phyloP scores from a whole-genome alignment of 2,113 vertebrate genomes.

The Numenius arquata region DNA sequence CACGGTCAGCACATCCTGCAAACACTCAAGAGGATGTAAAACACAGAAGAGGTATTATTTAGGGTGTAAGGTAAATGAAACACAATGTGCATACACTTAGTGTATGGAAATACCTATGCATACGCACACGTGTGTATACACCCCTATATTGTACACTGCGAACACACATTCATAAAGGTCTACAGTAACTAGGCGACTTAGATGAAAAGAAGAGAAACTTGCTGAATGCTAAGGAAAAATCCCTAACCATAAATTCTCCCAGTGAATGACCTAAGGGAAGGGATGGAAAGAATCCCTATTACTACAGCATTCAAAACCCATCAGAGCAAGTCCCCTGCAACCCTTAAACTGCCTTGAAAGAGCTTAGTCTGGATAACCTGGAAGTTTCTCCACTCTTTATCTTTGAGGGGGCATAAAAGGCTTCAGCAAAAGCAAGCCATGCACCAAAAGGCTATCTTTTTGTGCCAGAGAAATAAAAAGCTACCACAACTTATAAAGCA shows the following conservation, averaged over 20 bases:
- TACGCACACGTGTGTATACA: background rate
- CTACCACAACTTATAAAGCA: background rate
- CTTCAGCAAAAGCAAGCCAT: background rate
- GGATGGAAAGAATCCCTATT: background rate
- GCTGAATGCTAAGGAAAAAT: background rate
- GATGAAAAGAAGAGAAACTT: background rate
- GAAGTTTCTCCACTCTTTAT: background rate
- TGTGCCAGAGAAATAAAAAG: background rate
- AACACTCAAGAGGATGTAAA: background rate
- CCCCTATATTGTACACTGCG: background rate
- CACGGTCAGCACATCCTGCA: background rate
- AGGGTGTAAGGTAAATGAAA: background rate
- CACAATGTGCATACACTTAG: background rate
- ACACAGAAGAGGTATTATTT: background rate
- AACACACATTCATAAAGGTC: background rate
- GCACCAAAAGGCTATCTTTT: background rate
- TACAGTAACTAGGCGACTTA: background rate
- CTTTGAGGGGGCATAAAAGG: background rate
- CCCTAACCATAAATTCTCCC: background rate
- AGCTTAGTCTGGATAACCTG: background rate
- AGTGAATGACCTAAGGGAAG: background rate
- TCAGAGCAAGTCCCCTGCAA: background rate
- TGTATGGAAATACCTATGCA: background rate
- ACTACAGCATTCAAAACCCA: background rate
- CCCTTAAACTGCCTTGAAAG: background rate